Evolutionary conservation across 2,888 invertebrate genomes (phyloP), one percentile per base, ranked within the genome.

Genomic region (Azorinus chamasolen): DNA sequence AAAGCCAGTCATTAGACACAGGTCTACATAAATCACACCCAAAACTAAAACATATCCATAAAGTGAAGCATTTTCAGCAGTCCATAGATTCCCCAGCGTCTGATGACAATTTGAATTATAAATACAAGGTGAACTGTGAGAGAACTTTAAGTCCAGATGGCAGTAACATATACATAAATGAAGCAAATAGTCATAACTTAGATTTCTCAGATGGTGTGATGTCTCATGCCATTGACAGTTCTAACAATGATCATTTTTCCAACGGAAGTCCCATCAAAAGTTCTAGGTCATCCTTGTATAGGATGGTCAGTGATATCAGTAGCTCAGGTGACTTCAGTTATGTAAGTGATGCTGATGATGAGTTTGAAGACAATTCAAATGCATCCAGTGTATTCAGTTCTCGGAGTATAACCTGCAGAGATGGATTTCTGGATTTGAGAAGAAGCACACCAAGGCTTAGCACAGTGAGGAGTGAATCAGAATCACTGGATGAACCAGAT

Each of bases 261-360:
- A 54, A 61, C 12, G 20, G 46, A 14, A 75, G 75, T 69, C 79
- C 71, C 14, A 57, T 41, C 27, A 79, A 75, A 51, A 32, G 45
- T 14, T 45, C 54, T 22, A n/a, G n/a, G n/a, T n/a, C n/a, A n/a
- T n/a, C n/a, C n/a, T 39, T 53, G 14, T 37, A 57, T 37, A 66
- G 79, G 39, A 24, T 63, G 64, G 58, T 14, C 1, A 85, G 85
- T 77, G 81, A 80, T 43, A 50, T 69, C 10, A 84, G 82, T 48
- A 79, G 83, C 59, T 72, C 63, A 53, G 72, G 80, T 32, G 77
- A 83, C 10, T 65, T 69, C n/a, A 83, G 80, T 50, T 81, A 85
- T 54, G 57, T 59, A 24, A 82, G 84, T 66, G 88, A 88, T 79
- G 88, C 88, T n/a, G 88, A 88, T 76, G 88, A 88, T 69, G 88